Evolutionary conservation across 1,140 invertebrate species (phyloP), one percentile per base, ranked within the genome.

Genomic region (Leptonema lineaticorne): DNA sequence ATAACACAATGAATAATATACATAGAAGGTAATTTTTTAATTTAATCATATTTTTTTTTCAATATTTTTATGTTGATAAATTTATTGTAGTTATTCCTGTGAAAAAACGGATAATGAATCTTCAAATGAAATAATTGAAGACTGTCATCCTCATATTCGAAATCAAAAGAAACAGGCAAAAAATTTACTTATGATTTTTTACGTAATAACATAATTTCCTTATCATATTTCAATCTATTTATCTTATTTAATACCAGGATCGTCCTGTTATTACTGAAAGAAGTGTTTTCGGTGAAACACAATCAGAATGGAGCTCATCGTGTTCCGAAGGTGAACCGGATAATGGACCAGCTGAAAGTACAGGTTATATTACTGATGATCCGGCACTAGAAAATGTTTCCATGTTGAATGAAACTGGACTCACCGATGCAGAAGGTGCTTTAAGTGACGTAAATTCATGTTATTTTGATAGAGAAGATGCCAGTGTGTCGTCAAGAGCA

Each of bases 401-500:
- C 24, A 87, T 93, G 83, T 78, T 92, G 14, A 92, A 93, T 79
- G 91, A 93, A 78, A 89, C 90, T 37, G 91, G 91, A n/a, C 84
- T 93, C 20, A 93, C 91, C 6, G 92, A 93, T 81, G 91, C 90
- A 6, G 91, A 93, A 84, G 91, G 89, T 56, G 91, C 91, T 6
- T 78, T 93, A 46, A 93, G 91, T 75, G 91, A 93, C 77, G 89
- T 92, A 24, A 93, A 93, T 79, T 93, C 91, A n/a, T 86, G 91
- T 67, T 91, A 91, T 75, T 87, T 86, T 71, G 89, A 91, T 75
- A 83, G 89, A 71, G 89, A 90, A 75, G 89, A 91, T 75, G 89
- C 89, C 73, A 91, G 91, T 24, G 90, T 90, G 27, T 88, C 92
- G 69, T 90, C 89, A 0, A 81, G 91, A 63, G 91, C 91, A 7